phyloP scores from a whole-genome alignment of 2,113 vertebrate species.

The Tachysurus fulvidraco region DNA sequence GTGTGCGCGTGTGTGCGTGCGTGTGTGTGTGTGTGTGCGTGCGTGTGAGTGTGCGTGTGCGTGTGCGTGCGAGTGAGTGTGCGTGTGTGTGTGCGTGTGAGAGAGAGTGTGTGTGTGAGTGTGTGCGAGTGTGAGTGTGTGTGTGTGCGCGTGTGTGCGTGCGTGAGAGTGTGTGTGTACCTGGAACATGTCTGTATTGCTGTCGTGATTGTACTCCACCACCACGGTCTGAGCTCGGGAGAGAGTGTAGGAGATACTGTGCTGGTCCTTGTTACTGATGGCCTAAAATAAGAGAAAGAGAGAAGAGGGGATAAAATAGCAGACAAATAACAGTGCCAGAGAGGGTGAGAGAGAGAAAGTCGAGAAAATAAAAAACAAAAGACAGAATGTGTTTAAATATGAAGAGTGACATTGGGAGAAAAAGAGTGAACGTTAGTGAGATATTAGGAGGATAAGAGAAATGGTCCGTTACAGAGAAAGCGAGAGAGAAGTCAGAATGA shows the following conservation, averaged over 20 bases:
- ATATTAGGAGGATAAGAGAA: background rate
- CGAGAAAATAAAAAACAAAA: background rate
- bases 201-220: conserved; percentile 98
- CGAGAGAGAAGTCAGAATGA: background rate
- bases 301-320: background rate
- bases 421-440: background rate
- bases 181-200: conserved; percentile 97
- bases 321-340: background rate
- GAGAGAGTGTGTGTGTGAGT: too few relatives aligned
- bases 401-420: background rate
- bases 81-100: background rate
- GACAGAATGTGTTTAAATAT: background rate
- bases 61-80: too few relatives aligned
- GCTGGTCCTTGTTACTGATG: conserved; percentile 99
- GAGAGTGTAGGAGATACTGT: conserved; percentile 97
- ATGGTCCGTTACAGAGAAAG: background rate
- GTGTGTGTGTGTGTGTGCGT: background rate
- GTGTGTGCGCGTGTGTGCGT: background rate
- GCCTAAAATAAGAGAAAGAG: conserved; percentile 71
- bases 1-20: too few relatives aligned
- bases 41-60: background rate
- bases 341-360: background rate
- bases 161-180: conserved; percentile 56
- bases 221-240: conserved; percentile 96
- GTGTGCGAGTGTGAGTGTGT: background rate